A percentile compares a stretch with the other conserved stretches of the same genome.
phyloP scores from a whole-genome alignment of 1,140 invertebrate species.

The Carposina sasakii region DNA sequence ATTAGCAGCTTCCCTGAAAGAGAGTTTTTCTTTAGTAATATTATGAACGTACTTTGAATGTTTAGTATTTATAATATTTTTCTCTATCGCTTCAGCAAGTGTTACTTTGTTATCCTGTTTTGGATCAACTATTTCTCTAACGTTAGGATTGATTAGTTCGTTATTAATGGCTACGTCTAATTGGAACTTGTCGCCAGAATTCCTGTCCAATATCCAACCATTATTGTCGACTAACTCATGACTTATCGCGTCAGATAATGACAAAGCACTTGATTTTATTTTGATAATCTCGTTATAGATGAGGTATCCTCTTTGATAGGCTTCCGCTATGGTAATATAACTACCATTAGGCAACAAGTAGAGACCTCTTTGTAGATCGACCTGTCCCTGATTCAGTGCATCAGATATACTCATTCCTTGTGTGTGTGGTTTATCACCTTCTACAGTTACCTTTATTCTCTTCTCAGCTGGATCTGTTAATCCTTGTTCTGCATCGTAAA shows the following conservation, averaged over 20 bases:
- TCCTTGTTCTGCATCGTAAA: slow-evolving; percentile 88
- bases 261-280: slow-evolving; percentile 82
- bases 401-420: slow-evolving; percentile 79
- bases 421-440: slow-evolving; percentile 68
- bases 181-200: slow-evolving; percentile 85
- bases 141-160: slow-evolving; percentile 82
- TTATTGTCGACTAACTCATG: slow-evolving; percentile 86
- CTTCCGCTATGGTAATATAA: slow-evolving; percentile 84
- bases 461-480: slow-evolving; percentile 79
- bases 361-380: slow-evolving; percentile 85
- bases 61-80: slow-evolving; percentile 84
- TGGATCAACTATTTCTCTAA: slow-evolving; percentile 87
- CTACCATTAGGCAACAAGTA: slow-evolving; percentile 78
- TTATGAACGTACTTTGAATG: slow-evolving; percentile 85
- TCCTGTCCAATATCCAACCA: slow-evolving; percentile 87
- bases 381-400: slow-evolving; percentile 83
- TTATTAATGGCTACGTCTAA: slow-evolving; percentile 86
- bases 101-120: slow-evolving; percentile 86
- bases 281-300: slow-evolving; percentile 81
- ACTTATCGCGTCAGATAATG: slow-evolving; percentile 85
- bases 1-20: slow-evolving; percentile 85
- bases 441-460: slow-evolving; percentile 84
- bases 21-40: slow-evolving; percentile 81
- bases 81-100: slow-evolving; percentile 83
- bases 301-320: slow-evolving; percentile 82